Evolutionary conservation across 2,113 vertebrate genomes (phyloP).

Genomic region (Cephalopholis sonnerati): DNA sequence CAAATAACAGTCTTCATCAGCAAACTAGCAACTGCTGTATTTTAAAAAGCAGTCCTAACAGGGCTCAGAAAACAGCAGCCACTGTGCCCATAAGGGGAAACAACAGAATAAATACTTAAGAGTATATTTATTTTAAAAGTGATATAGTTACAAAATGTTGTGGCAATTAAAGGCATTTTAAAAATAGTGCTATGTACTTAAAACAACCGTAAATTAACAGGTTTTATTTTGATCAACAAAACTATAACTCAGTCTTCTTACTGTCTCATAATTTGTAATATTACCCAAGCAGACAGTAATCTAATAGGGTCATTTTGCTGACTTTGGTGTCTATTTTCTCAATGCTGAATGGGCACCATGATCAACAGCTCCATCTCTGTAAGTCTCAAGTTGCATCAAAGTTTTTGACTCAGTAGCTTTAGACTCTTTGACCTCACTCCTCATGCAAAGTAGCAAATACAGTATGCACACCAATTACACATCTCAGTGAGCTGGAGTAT

Average conservation of each 20-base stretch:
- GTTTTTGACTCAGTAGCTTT: background rate
- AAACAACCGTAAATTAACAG: background rate
- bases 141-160: too few species aligned
- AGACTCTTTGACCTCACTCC: background rate
- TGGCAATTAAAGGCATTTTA: too few species aligned
- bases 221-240: background rate
- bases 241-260: too few species aligned
- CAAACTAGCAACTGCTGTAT: background rate
- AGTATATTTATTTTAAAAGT: background rate
- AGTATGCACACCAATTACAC: constrained; percentile 15
- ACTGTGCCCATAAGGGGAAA: background rate
- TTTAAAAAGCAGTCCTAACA: background rate
- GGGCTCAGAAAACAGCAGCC: background rate
- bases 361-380: background rate
- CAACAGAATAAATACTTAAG: background rate
- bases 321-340: constrained; percentile 54
- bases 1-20: background rate
- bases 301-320: background rate
- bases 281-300: background rate
- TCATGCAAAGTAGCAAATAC: constrained; percentile 61
- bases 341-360: constrained; percentile 3
- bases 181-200: background rate
- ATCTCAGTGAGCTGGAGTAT: background rate
- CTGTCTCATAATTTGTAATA: too few species aligned
- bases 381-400: background rate